Conservation (phyloP, 2,888 invertebrate species). For the Caenorhabditis sp. region DNA sequence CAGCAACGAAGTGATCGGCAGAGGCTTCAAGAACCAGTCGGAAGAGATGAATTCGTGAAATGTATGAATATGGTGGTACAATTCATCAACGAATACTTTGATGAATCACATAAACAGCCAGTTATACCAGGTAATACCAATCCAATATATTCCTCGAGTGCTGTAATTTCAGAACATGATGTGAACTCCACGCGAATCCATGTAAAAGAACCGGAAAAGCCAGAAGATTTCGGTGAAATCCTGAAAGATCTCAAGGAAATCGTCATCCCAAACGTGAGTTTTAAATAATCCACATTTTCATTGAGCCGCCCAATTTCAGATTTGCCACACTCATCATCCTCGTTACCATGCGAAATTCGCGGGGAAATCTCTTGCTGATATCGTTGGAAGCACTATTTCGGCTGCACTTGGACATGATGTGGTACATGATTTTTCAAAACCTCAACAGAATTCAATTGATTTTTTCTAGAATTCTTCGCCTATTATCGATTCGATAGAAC, state of each 20-base stretch:
- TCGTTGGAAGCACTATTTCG: conserved; percentile 55
- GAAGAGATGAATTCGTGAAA: conserved; percentile 50
- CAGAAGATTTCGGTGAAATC: conserved; percentile 42
- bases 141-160: background rate
- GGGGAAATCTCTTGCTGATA: conserved; percentile 60
- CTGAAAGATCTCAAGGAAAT: conserved; percentile 57
- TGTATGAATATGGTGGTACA: conserved; percentile 44
- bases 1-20: conserved; percentile 62
- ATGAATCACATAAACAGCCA: conserved; percentile 63
- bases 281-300: background rate
- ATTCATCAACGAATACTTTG: conserved; percentile 65
- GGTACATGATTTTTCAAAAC: background rate
- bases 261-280: conserved; percentile 57
- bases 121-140: conserved; percentile 54
- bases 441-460: background rate
- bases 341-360: conserved; percentile 59
- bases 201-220: conserved; percentile 34
- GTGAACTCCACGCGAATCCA: conserved; percentile 18
- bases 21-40: conserved; percentile 57
- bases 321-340: conserved; percentile 65
- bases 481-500: conserved; percentile 47
- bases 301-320: conserved; percentile 18
- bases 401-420: conserved; percentile 43
- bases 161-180: conserved; percentile 33
- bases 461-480: conserved; percentile 54